Evolutionary conservation across 2,888 invertebrate genomes (phyloP).

Genomic region (Capitulum mitella): DNA sequence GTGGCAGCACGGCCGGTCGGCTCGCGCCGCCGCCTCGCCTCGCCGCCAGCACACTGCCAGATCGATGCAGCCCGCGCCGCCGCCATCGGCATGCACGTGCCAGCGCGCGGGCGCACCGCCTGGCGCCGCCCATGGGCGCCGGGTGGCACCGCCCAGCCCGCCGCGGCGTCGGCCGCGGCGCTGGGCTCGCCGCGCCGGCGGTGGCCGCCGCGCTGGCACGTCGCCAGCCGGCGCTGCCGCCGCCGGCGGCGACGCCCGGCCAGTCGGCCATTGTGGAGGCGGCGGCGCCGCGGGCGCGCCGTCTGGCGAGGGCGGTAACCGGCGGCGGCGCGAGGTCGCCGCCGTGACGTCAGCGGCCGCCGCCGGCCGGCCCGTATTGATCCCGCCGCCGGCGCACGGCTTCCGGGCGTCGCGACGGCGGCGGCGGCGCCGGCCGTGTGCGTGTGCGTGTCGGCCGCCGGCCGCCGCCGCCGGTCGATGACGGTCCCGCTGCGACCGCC

Average conservation of each 20-base stretch:
- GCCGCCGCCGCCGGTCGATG: not conserved
- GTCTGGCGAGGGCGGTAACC: not conserved
- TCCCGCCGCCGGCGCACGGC: not conserved
- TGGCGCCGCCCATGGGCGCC: not conserved
- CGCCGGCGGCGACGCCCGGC: constrained; percentile 15
- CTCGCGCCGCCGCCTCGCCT: no score
- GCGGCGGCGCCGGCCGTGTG: not conserved
- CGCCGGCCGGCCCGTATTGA: not conserved
- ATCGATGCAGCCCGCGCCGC: constrained; percentile 37
- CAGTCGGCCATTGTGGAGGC: no score
- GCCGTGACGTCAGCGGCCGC: not conserved
- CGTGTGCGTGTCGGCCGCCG: not conserved
- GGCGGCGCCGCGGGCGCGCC: not conserved
- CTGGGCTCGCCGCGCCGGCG: not conserved
- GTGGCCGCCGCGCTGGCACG: constrained; percentile 25
- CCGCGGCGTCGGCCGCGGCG: not conserved
- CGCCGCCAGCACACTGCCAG: no score
- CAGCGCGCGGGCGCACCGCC: no score
- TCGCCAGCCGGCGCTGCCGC: constrained; percentile 25
- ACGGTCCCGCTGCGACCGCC: not conserved
- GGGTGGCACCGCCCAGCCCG: not conserved
- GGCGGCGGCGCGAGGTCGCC: not conserved
- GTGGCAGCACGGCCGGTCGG: no score
- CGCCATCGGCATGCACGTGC: not conserved
- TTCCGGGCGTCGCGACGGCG: constrained; percentile 4